Percentiles rank a stretch among this genome's conserved stretches.
Evolutionary conservation across 2,113 vertebrate genomes (phyloP).

Genomic region (Meriones unguiculatus): DNA sequence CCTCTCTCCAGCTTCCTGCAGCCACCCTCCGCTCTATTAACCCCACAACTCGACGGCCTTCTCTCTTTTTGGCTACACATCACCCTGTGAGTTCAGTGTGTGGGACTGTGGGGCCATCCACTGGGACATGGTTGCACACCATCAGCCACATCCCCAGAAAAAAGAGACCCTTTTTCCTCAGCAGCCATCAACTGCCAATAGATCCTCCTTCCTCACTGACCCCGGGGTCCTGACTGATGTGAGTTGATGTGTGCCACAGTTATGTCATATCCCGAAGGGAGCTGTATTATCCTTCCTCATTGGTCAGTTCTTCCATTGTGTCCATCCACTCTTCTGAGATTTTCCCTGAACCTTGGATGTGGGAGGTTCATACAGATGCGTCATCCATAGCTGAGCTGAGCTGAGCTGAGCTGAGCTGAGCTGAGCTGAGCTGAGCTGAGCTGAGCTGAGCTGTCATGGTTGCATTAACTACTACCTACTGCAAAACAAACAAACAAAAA

Average conservation of each 20-base stretch:
- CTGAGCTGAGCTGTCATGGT: not conserved
- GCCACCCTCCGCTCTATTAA: not conserved
- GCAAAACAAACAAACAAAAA: not conserved
- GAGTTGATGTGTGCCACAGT: no score
- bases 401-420: not conserved
- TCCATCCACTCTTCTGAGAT: not conserved
- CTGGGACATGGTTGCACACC: no score
- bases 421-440: not conserved
- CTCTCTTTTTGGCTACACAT: no score
- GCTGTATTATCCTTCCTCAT: not conserved
- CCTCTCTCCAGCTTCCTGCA: not conserved
- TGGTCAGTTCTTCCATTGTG: not conserved
- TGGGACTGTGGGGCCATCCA: not conserved
- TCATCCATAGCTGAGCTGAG: not conserved
- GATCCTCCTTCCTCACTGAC: not conserved
- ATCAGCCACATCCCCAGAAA: not conserved
- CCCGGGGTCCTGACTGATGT: no score
- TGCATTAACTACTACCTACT: not conserved
- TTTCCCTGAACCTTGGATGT: not conserved
- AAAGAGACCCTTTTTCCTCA: not conserved
- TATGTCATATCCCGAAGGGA: no score
- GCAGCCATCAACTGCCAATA: not conserved
- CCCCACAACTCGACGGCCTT: no score
- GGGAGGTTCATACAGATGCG: not conserved
- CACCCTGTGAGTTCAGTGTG: not conserved